Conservation (phyloP, 2,113 vertebrate species). For the Burhinus bistriatus region DNA sequence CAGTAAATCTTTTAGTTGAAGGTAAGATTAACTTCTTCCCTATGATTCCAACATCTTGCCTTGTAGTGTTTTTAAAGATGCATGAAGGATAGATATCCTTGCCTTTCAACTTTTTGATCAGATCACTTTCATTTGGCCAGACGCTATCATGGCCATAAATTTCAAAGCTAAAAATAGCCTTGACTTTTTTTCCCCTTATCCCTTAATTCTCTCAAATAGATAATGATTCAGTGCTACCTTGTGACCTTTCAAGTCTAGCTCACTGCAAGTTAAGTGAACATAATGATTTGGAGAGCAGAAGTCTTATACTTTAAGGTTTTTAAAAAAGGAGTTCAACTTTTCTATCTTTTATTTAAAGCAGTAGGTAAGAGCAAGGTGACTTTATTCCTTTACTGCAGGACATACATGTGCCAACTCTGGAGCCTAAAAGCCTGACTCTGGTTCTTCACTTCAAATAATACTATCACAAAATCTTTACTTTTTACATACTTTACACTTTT, state of each 20-base stretch:
- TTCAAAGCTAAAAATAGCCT: conserved; percentile 41
- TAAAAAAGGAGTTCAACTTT: not conserved
- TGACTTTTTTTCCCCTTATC: not conserved
- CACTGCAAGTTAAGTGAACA: not conserved
- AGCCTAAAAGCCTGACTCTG: not conserved
- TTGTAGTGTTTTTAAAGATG: conserved; percentile 9
- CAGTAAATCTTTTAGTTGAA: conserved; percentile 36
- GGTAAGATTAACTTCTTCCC: conserved; percentile 23
- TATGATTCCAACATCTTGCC: not conserved
- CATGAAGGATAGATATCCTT: not conserved
- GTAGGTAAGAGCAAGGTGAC: not conserved
- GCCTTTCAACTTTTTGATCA: not conserved
- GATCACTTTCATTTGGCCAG: not conserved
- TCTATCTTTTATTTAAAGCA: not conserved
- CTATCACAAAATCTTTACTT: not conserved
- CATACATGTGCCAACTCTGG: accelerated
- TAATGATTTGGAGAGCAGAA: not conserved
- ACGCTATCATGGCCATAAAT: not conserved
- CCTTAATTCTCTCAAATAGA: conserved; percentile 25
- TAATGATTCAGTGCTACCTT: not conserved
- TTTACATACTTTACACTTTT: no score
- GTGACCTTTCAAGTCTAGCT: conserved; percentile 24
- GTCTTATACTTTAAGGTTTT: not conserved
- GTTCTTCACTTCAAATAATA: not conserved
- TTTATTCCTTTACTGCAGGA: not conserved